Conservation (phyloP, 2,113 vertebrate species). For the Xenotilapia caudafasciata region DNA sequence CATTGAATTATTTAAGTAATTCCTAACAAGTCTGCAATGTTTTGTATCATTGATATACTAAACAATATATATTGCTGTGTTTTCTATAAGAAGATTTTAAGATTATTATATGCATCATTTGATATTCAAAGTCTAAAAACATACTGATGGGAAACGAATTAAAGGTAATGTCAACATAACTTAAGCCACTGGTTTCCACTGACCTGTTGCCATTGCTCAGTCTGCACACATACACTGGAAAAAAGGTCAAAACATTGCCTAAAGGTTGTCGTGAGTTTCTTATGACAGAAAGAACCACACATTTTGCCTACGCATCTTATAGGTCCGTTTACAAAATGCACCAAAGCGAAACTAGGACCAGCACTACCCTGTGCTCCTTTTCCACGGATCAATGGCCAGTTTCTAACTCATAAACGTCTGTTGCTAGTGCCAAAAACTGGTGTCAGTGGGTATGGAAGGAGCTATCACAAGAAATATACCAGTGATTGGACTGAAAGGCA, state of each 20-base stretch:
- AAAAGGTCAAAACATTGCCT: background rate
- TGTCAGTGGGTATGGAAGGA: background rate
- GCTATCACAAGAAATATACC: background rate
- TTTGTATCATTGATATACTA: slow-evolving; percentile 8
- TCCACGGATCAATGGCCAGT: fast-evolving
- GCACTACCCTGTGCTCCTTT: background rate
- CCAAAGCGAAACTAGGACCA: background rate
- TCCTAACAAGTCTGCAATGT: background rate
- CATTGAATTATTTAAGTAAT: slow-evolving; percentile 4
- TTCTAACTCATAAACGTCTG: background rate
- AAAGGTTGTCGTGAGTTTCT: background rate
- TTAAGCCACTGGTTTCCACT: background rate
- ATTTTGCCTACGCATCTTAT: background rate
- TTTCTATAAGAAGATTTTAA: background rate
- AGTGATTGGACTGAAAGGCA: background rate
- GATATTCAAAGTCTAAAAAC: background rate
- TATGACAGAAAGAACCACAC: background rate
- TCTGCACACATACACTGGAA: background rate
- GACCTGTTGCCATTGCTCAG: background rate
- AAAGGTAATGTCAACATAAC: background rate
- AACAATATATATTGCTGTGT: background rate
- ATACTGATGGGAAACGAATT: background rate
- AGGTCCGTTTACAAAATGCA: fast-evolving
- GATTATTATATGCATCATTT: background rate
- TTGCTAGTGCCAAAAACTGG: background rate